Base-by-base conservation (phyloP, 2,113 vertebrate species). In the Ciconia maguari region DNA sequence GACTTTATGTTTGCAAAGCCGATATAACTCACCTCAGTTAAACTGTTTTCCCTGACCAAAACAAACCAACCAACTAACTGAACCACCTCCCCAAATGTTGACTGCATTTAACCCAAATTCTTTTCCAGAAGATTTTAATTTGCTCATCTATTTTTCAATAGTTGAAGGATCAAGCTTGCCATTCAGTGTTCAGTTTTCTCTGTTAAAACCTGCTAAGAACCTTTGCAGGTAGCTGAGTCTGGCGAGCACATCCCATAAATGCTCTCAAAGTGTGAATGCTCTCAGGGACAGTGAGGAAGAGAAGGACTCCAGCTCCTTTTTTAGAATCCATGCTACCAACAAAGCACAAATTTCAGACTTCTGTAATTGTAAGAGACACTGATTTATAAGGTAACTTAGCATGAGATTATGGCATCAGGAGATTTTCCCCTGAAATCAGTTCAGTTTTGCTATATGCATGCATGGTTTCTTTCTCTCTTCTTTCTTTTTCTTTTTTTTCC, bases 131-230 rank as follows among this genome's bases (percentile, higher is more conserved):
- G 8, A 75, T 83, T 66, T 96, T 95, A 61, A 86, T 89, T 90
- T 89, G 9, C 60, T 94, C 7, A 32, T 87, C 16, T 94, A 21
- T 85, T 96, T 97, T 96, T 94, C 71, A 58, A 60, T 30, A 93
- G 77, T 79, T 27, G 54, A 96, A 96, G 61, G 66, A 94, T 70
- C 64, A 90, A 90, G 34, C n/a, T 95, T 96, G 68, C 10, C 82
- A 87, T 70, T 94, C 2, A 0, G 1, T 27, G 4, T 68, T 90
- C 60, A 42, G 11, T 78, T 51, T 94, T 79, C 9, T 42, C 55
- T 66, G 26, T 77, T 81, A 55, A 62, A 93, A 90, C 78, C 30
- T 62, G 29, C 22, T 48, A 58, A 64, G 72, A 93, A 58, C 55
- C 78, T 49, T 62, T 92, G 62, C 52, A 92, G 78, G 85, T 78